phyloP scores from a whole-genome alignment of 2,797 vertebrate genomes.

The Scleropages formosus region DNA sequence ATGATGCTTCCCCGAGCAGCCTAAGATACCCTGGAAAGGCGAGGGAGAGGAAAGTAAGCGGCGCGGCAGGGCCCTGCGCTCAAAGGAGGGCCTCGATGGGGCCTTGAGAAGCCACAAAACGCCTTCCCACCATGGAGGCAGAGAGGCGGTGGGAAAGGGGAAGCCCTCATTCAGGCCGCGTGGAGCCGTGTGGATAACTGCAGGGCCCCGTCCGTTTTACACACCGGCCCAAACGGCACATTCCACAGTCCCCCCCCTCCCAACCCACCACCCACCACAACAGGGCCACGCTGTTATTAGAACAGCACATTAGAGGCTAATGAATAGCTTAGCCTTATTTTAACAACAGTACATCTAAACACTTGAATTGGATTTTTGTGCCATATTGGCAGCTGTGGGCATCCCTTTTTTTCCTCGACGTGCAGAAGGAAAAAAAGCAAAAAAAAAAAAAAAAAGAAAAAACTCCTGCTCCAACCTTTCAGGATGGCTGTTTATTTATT shows the following conservation, averaged over 20 bases:
- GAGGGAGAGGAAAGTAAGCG: not conserved
- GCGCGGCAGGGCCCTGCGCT: too few relatives aligned
- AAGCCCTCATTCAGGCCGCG: constrained; percentile 55
- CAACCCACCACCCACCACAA: constrained; percentile 43
- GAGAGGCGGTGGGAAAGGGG: constrained; percentile 62
- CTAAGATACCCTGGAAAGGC: not conserved
- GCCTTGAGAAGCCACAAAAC: constrained; percentile 40
- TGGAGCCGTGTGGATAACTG: constrained; percentile 55
- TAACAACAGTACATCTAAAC: constrained; percentile 62
- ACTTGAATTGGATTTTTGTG: constrained; percentile 61
- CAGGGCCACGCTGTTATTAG: constrained; percentile 52
- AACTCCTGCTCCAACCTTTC: constrained; percentile 71
- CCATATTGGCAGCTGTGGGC: constrained; percentile 61
- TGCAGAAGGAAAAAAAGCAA: constrained; percentile 70
- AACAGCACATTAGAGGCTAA: constrained; percentile 50
- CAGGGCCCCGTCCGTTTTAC: constrained; percentile 48
- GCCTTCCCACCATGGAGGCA: constrained; percentile 58
- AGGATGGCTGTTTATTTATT: constrained; percentile 76
- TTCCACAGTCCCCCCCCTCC: constrained; percentile 53
- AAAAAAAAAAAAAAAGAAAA: constrained; percentile 69
- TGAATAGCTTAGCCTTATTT: constrained; percentile 63
- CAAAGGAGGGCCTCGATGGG: not conserved
- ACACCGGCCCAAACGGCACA: constrained; percentile 59
- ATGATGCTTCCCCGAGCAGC: not conserved
- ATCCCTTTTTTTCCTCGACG: constrained; percentile 51